phyloP scores from a whole-genome alignment of 2,113 vertebrate genomes.

The Brienomyrus longianalis region DNA sequence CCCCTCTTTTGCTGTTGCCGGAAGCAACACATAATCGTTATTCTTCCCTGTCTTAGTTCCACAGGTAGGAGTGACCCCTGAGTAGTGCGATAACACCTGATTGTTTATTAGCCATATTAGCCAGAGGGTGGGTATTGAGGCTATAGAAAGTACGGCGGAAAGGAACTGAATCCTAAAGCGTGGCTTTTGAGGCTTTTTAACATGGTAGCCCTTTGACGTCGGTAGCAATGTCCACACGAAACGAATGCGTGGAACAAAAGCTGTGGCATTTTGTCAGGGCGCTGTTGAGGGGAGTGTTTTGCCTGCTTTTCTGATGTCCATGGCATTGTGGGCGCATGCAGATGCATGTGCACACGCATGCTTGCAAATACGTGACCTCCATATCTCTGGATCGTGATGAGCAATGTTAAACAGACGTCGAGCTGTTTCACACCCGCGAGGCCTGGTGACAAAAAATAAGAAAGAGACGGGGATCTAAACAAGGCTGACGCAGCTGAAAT shows the following conservation, averaged over 20 bases:
- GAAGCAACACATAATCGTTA: background rate
- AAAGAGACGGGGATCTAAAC: constrained; percentile 21
- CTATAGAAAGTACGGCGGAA: background rate
- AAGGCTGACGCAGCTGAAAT: constrained; percentile 45
- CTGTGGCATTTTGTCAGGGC: constrained; percentile 55
- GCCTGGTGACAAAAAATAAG: background rate
- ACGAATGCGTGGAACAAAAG: constrained; percentile 51
- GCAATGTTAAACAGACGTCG: constrained; percentile 31
- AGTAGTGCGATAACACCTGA: background rate
- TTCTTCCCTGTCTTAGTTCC: background rate
- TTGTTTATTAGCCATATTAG: background rate
- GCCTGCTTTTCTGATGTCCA: background rate
- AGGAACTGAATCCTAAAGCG: background rate
- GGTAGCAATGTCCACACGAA: constrained; percentile 51
- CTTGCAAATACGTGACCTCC: background rate
- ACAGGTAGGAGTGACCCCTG: background rate
- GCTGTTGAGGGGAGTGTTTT: background rate
- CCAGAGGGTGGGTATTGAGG: background rate
- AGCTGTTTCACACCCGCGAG: background rate
- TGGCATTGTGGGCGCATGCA: background rate
- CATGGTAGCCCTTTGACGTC: constrained; percentile 23
- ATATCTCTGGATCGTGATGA: constrained; percentile 25
- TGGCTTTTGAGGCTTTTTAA: background rate
- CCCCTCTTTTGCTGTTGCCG: background rate
- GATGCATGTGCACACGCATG: constrained; percentile 9